phyloP scores from a whole-genome alignment of 2,113 vertebrate genomes.

The Rafetus swinhoei region DNA sequence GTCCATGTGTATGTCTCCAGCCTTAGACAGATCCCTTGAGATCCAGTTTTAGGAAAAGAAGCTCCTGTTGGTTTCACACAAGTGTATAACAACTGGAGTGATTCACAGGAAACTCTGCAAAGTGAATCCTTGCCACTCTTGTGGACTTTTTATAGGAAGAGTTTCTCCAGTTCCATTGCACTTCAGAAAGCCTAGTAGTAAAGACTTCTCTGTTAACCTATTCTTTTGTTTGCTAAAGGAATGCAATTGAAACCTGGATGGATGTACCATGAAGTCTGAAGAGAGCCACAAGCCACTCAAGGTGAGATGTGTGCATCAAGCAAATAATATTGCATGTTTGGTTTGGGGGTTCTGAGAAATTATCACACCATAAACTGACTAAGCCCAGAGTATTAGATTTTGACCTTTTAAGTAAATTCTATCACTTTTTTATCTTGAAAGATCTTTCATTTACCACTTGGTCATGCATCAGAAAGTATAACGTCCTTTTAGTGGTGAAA shows the following conservation, averaged over 20 bases:
- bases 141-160: slow-evolving; percentile 3
- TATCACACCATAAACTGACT: slow-evolving; percentile 54
- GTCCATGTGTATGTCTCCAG: not conserved
- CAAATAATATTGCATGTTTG: slow-evolving; percentile 15
- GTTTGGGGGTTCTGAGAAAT: slow-evolving; percentile 47
- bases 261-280: slow-evolving; percentile 63
- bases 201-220: slow-evolving; percentile 48
- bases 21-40: not conserved
- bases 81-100: slow-evolving; percentile 30
- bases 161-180: slow-evolving; percentile 16
- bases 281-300: slow-evolving; percentile 42
- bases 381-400: slow-evolving; percentile 65
- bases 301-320: slow-evolving; percentile 46
- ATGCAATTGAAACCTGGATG: slow-evolving; percentile 26
- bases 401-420: slow-evolving; percentile 62
- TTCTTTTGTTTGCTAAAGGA: slow-evolving; percentile 21
- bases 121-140: slow-evolving; percentile 27
- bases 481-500: slow-evolving; percentile 65
- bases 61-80: slow-evolving; percentile 19
- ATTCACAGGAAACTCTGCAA: slow-evolving; percentile 37
- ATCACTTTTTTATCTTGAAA: slow-evolving; percentile 65
- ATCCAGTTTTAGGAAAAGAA: slow-evolving; percentile 30
- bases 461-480: slow-evolving; percentile 71
- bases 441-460: slow-evolving; percentile 59
- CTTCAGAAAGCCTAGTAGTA: slow-evolving; percentile 21